These are phyloP conservation scores for Melikaiella ostensackeni DNA, from an alignment of 2,888 invertebrate species.

Conservation along the genomic window DNA sequence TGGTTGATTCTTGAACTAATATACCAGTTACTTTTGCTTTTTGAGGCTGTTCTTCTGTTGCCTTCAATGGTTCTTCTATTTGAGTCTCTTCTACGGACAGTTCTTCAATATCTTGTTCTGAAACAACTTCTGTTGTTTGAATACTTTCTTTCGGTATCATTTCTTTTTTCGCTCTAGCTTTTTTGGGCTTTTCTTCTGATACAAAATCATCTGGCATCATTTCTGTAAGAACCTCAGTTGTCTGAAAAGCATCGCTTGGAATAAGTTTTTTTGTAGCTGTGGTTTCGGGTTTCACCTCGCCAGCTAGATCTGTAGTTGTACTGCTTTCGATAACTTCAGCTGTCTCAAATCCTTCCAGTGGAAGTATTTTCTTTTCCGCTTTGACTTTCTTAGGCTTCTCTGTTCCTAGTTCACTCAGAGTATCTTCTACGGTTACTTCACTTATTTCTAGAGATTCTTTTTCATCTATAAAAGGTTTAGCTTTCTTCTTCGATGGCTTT, in stretches of 20 bases:
- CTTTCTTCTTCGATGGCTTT: slow-evolving; percentile 54
- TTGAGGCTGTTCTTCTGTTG: slow-evolving; percentile 50
- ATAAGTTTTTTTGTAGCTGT: slow-evolving; percentile 37
- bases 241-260: slow-evolving; percentile 46
- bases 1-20: slow-evolving; percentile 52
- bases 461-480: slow-evolving; percentile 16
- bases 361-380: slow-evolving; percentile 40
- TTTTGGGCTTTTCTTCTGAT: slow-evolving; percentile 52
- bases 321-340: slow-evolving; percentile 52
- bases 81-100: slow-evolving; percentile 5
- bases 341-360: slow-evolving; percentile 21
- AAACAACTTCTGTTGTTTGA: slow-evolving; percentile 50
- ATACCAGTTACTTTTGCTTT: slow-evolving; percentile 55
- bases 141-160: slow-evolving; percentile 74
- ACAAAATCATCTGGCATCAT: slow-evolving; percentile 5
- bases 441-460: slow-evolving; percentile 3
- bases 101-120: slow-evolving; percentile 47
- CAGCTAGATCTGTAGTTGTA: slow-evolving; percentile 46
- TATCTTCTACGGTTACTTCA: slow-evolving; percentile 28
- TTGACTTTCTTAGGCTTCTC: slow-evolving; percentile 8
- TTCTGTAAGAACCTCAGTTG: slow-evolving; percentile 48
- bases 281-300: slow-evolving; percentile 35
- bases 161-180: slow-evolving; percentile 78
- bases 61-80: no score
- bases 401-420: neutral